Percentiles rank a stretch among this genome's conserved stretches.
These are phyloP conservation scores for Penaeus indicus DNA, from an alignment of 1,140 invertebrate genomes.

Conservation along the genomic window DNA sequence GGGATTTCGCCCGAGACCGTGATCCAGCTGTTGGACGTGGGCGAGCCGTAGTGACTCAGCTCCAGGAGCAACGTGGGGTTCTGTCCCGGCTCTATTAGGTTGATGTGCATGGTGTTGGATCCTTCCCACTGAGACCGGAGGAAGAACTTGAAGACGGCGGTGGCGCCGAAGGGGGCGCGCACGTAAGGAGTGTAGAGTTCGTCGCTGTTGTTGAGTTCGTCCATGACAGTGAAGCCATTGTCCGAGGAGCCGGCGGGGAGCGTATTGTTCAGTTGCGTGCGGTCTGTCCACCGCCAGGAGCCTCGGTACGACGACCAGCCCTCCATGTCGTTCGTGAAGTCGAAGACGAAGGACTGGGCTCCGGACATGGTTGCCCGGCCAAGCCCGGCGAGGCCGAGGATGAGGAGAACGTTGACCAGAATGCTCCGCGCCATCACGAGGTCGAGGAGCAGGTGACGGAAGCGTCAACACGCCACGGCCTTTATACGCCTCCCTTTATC, in stretches of 20 bases:
- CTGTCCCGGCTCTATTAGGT: background rate
- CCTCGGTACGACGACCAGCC: constrained; percentile 10
- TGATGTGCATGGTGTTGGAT: constrained; percentile 9
- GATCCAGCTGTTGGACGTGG: constrained; percentile 4
- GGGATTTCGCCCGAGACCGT: background rate
- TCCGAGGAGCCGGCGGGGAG: background rate
- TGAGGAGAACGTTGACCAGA: too few species aligned
- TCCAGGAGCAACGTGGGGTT: background rate
- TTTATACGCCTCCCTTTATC: too few species aligned
- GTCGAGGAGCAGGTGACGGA: too few species aligned
- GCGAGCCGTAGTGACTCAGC: background rate
- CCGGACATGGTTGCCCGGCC: background rate
- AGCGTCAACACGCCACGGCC: too few species aligned
- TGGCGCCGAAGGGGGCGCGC: background rate
- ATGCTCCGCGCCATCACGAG: too few species aligned
- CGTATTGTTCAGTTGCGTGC: background rate
- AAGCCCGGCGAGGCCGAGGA: background rate
- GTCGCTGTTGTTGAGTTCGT: background rate
- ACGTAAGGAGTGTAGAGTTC: constrained; percentile 41
- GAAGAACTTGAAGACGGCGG: constrained; percentile 35
- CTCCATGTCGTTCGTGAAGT: constrained; percentile 27
- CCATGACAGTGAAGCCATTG: constrained; percentile 31
- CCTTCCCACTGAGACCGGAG: background rate
- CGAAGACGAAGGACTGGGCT: background rate
- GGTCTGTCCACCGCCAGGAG: constrained; percentile 26